phyloP scores from a whole-genome alignment of 2,888 invertebrate genomes.

The Aleiodes alternator region DNA sequence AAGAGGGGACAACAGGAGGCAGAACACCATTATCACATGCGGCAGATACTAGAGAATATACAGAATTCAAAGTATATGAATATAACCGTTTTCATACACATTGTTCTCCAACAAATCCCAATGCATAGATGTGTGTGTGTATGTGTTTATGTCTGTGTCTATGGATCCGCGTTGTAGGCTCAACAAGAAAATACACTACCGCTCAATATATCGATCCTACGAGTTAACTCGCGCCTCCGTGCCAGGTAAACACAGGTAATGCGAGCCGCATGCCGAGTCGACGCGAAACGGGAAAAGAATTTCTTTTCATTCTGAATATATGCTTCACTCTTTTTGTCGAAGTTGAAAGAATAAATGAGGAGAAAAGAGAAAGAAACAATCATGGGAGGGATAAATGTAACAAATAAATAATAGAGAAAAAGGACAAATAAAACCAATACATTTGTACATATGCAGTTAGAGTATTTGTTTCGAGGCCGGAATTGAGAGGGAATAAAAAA shows the following conservation, averaged over 20 bases:
- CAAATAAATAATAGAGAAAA: constrained; percentile 20
- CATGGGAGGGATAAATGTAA: background rate
- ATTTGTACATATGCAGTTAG: constrained; percentile 1
- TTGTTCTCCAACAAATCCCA: background rate
- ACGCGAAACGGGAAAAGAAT: constrained; percentile 47
- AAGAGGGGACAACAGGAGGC: too few relatives aligned
- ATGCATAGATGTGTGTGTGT: background rate
- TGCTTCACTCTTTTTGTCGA: constrained; percentile 1
- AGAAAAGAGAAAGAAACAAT: constrained; percentile 15
- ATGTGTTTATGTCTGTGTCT: background rate
- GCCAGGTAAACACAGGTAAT: constrained; percentile 47
- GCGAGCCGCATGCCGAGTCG: constrained; percentile 46
- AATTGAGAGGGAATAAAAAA: background rate
- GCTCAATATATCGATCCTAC: constrained; percentile 70
- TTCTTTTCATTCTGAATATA: constrained; percentile 36
- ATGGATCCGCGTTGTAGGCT: constrained; percentile 52
- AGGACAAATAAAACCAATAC: constrained; percentile 20
- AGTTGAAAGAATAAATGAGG: constrained; percentile 7
- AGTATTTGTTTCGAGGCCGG: too few relatives aligned
- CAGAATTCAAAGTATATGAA: too few relatives aligned
- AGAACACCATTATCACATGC: too few relatives aligned
- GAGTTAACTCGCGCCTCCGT: constrained; percentile 52
- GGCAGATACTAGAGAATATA: too few relatives aligned
- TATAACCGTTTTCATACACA: too few relatives aligned
- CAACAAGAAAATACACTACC: constrained; percentile 58